These are phyloP conservation scores for Galago senegalensis DNA, from an alignment of 2,797 vertebrate genomes.

Conservation along the genomic window DNA sequence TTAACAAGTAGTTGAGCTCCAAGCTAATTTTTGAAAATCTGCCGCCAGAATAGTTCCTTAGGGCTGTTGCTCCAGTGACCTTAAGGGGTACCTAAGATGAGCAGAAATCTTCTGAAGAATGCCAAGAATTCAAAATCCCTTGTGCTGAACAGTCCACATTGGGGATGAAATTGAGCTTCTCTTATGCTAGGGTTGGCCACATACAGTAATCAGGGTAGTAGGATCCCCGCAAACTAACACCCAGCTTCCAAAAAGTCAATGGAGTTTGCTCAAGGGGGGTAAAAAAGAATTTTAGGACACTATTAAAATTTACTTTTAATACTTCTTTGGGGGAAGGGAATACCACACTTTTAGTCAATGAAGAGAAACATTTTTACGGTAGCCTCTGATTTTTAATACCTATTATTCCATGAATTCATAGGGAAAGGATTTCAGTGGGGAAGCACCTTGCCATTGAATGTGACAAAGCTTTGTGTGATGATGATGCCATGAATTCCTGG, in stretches of 20 bases:
- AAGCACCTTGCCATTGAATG: too few species aligned
- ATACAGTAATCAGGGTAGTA: background rate
- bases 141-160: background rate
- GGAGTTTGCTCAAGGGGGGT: background rate
- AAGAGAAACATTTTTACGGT: too few species aligned
- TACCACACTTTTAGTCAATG: too few species aligned
- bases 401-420: too few species aligned
- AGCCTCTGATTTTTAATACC: too few species aligned
- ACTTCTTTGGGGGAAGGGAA: too few species aligned
- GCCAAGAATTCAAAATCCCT: constrained; percentile 3
- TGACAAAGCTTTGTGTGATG: too few species aligned
- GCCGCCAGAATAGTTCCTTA: constrained; percentile 2
- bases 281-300: background rate
- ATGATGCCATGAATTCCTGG: too few species aligned
- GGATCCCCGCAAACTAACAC: background rate
- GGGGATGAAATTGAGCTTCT: background rate
- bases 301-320: too few species aligned
- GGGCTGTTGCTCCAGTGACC: background rate
- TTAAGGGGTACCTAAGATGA: constrained; percentile 22
- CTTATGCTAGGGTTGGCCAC: background rate
- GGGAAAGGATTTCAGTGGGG: too few species aligned
- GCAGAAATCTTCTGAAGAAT: background rate
- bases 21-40: constrained; percentile 73
- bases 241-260: background rate
- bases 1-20: constrained; percentile 69